phyloP scores from a whole-genome alignment of 2,888 invertebrate species.

The Iselma pallidipennis region DNA sequence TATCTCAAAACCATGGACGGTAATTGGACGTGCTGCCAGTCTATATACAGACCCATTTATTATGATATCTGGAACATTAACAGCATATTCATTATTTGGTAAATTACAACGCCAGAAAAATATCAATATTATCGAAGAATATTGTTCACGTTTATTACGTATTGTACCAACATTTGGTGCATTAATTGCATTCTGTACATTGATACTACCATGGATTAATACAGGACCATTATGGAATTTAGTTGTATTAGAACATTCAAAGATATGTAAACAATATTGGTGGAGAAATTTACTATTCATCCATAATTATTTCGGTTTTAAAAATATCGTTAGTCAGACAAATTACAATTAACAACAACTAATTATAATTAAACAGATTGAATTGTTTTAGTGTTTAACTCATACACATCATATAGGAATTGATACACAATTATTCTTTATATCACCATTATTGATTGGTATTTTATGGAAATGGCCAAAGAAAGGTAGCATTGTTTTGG shows the following conservation, averaged over 20 bases:
- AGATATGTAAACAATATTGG: conserved; percentile 70
- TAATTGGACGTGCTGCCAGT: conserved; percentile 69
- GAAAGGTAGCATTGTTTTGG: conserved; percentile 57
- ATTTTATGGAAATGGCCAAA: conserved; percentile 66
- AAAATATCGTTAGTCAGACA: conserved; percentile 69
- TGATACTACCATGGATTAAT: conserved; percentile 64
- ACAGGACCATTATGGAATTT: conserved; percentile 73
- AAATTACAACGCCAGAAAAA: conserved; percentile 60
- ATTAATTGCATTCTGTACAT: conserved; percentile 69
- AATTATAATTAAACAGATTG: too few species aligned
- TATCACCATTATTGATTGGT: conserved; percentile 64
- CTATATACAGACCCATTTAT: conserved; percentile 74
- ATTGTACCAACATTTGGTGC: conserved; percentile 68
- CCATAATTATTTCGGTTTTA: conserved; percentile 74
- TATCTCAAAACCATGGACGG: conserved; percentile 67
- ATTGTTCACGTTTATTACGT: conserved; percentile 65
- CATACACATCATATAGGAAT: conserved; percentile 75
- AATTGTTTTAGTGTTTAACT: conserved; percentile 66
- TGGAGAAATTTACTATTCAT: conserved; percentile 73
- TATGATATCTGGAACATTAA: conserved; percentile 69
- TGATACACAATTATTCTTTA: conserved; percentile 68
- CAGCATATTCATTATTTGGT: conserved; percentile 66
- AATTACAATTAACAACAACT: too few species aligned
- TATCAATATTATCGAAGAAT: conserved; percentile 64
- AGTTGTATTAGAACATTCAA: conserved; percentile 68